These are phyloP conservation scores for Iphiclides podalirius DNA, from an alignment of 2,888 invertebrate species.

Conservation along the genomic window DNA sequence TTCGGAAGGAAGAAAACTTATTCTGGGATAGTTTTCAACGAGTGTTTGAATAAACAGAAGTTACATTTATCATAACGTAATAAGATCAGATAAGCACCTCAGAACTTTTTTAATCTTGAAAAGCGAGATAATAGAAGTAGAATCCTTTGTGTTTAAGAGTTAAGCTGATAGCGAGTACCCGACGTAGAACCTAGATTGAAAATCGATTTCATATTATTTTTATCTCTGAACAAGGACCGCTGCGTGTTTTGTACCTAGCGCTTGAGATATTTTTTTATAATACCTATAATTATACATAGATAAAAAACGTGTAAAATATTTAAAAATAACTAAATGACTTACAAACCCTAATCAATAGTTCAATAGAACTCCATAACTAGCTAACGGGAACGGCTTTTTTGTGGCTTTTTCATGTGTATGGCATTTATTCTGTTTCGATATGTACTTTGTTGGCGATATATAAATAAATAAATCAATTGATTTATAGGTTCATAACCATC, in stretches of 20 bases:
- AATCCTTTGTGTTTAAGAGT: slow-evolving; percentile 1
- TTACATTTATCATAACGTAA: background rate
- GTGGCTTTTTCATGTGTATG: no score
- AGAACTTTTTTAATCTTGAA: slow-evolving; percentile 1
- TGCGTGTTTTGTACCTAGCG: slow-evolving; percentile 4
- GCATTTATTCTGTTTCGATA: no score
- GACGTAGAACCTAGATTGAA: slow-evolving; percentile 10
- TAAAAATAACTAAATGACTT: background rate
- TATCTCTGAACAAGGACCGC: slow-evolving; percentile 7
- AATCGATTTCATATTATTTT: slow-evolving; percentile 19
- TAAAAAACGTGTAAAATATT: background rate
- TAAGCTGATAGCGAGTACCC: slow-evolving; percentile 1
- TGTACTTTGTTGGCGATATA: no score
- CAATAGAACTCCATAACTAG: no score
- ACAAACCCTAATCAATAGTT: no score
- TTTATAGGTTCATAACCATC: no score
- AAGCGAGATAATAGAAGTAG: background rate
- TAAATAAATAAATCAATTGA: no score
- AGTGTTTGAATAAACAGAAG: no score
- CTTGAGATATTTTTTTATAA: background rate
- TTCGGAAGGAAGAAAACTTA: no score
- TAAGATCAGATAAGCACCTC: background rate
- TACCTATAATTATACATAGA: background rate
- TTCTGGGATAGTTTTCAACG: no score
- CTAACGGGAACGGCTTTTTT: no score